Conservation (phyloP, 2,888 invertebrate species). For the Nysson spinosus region DNA sequence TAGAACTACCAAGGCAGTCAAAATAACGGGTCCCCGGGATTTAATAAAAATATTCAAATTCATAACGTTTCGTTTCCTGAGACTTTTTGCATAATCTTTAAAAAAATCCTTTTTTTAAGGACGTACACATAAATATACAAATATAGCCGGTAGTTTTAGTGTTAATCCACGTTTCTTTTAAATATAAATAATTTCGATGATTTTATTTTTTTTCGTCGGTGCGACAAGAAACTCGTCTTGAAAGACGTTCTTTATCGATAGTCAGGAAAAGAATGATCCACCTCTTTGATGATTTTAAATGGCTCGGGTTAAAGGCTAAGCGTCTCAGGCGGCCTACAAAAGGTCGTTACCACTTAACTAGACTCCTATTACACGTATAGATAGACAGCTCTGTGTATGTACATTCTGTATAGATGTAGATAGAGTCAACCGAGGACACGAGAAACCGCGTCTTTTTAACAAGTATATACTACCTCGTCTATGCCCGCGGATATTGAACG, state of each 20-base stretch:
- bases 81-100: too few species aligned
- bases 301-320: constrained; percentile 59
- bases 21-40: too few species aligned
- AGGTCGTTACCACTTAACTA: constrained; percentile 63
- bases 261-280: constrained; percentile 11
- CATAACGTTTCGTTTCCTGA: too few species aligned
- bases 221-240: too few species aligned
- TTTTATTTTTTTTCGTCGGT: too few species aligned
- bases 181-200: neutral
- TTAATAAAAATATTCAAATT: too few species aligned
- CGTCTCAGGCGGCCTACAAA: constrained; percentile 60
- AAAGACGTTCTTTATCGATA: too few species aligned
- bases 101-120: too few species aligned
- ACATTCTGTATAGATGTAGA: neutral
- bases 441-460: constrained; percentile 15
- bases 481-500: constrained; percentile 20
- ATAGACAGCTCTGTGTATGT: constrained; percentile 1
- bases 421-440: constrained; percentile 5
- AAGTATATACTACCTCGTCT: constrained; percentile 24
- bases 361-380: constrained; percentile 19
- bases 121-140: too few species aligned
- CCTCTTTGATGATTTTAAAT: constrained; percentile 40
- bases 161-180: neutral
- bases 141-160: too few species aligned
- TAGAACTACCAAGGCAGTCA: too few species aligned